phyloP scores from a whole-genome alignment of 2,888 invertebrate genomes.

The Brachyptera putata region DNA sequence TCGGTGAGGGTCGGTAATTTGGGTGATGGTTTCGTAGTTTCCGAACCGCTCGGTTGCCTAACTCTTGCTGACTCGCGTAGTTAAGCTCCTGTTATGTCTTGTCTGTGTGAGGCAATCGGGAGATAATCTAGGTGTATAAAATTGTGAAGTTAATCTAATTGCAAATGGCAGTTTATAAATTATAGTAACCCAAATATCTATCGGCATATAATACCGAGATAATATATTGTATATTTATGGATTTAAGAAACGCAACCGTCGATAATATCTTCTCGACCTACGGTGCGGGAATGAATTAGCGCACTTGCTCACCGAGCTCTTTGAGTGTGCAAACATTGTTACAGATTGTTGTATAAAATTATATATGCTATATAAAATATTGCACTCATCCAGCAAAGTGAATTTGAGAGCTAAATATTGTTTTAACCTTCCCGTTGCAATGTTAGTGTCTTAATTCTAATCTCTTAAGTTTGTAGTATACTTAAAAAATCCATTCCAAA shows the following conservation, averaged over 20 bases:
- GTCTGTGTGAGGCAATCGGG: not conserved
- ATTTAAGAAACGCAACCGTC: not conserved
- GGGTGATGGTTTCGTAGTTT: too few species aligned
- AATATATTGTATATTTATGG: slow-evolving; percentile 1
- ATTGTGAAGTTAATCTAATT: not conserved
- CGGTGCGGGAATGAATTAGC: too few species aligned
- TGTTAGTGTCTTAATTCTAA: not conserved
- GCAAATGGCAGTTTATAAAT: not conserved
- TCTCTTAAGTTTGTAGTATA: not conserved
- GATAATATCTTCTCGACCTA: too few species aligned
- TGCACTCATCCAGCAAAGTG: not conserved
- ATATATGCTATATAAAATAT: not conserved
- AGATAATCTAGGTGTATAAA: not conserved
- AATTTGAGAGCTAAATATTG: not conserved
- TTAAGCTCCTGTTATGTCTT: too few species aligned
- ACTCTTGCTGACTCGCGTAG: too few species aligned
- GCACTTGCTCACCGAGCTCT: too few species aligned
- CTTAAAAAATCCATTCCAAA: not conserved
- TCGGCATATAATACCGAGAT: not conserved
- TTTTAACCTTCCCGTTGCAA: not conserved
- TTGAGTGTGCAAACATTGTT: not conserved
- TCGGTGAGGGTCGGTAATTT: too few species aligned
- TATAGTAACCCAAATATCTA: not conserved
- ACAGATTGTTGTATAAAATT: not conserved
- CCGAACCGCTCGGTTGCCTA: too few species aligned